phyloP scores from a whole-genome alignment of 2,888 invertebrate genomes.

The Oxycera nigricornis region DNA sequence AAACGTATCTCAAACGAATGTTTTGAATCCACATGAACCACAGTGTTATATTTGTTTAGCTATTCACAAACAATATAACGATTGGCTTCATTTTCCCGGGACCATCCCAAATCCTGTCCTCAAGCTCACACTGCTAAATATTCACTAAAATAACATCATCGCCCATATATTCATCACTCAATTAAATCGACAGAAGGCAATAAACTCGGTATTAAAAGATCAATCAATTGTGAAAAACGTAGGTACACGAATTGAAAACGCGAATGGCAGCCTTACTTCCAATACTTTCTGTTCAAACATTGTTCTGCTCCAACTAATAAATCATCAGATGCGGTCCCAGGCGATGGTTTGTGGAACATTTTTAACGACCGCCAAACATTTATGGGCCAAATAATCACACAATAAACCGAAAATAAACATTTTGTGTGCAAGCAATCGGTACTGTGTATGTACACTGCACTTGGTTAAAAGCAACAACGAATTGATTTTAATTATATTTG shows the following conservation, averaged over 20 bases:
- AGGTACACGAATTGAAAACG: not conserved
- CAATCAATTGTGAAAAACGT: conserved; percentile 2
- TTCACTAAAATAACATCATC: not conserved
- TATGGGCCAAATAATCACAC: conserved; percentile 26
- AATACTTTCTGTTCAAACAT: not conserved
- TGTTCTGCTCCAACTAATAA: not conserved
- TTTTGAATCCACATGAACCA: no score
- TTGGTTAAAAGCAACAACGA: not conserved
- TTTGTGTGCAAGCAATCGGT: not conserved
- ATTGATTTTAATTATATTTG: conserved; percentile 3
- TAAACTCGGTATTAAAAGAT: not conserved
- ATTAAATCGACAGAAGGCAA: not conserved
- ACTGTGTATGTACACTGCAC: not conserved
- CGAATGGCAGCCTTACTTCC: not conserved
- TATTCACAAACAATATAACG: no score
- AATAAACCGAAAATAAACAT: conserved; percentile 31
- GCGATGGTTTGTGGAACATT: not conserved
- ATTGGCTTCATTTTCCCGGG: not conserved
- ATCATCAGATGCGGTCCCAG: not conserved
- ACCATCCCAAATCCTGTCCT: not conserved
- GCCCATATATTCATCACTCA: not conserved
- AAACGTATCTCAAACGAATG: no score
- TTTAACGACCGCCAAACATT: conserved; percentile 16
- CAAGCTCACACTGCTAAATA: not conserved
- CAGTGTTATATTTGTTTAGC: no score